phyloP scores from a whole-genome alignment of 1,140 invertebrate species.

The Bacillus rossius region DNA sequence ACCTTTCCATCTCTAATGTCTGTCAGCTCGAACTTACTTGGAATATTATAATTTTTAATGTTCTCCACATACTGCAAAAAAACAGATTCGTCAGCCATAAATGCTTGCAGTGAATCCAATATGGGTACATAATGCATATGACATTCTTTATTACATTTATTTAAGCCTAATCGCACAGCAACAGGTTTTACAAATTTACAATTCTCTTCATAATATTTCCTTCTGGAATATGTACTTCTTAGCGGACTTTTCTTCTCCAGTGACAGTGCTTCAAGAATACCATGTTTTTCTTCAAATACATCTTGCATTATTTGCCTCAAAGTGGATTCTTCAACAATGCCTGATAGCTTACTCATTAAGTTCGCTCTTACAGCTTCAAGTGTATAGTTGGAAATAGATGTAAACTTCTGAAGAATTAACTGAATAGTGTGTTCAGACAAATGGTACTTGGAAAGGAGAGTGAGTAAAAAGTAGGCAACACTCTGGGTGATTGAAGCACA shows the following conservation, averaged over 20 bases:
- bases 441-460: neutral
- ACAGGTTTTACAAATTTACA: conserved; percentile 2
- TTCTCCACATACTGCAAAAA: conserved; percentile 7
- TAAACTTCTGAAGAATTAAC: neutral
- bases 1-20: conserved; percentile 3
- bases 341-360: neutral
- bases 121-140: conserved; percentile 8
- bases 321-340: neutral
- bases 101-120: neutral
- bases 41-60: neutral
- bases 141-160: conserved; percentile 8
- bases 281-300: neutral
- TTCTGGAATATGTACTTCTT: neutral
- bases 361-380: neutral
- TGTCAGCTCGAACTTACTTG: neutral
- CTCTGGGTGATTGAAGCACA: neutral
- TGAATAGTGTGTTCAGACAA: neutral
- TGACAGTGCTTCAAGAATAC: neutral
- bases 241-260: neutral
- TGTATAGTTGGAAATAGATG: neutral
- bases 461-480: neutral
- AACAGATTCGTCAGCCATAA: neutral
- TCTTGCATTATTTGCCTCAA: neutral
- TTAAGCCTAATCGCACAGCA: neutral
- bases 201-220: conserved; percentile 1